These are phyloP conservation scores for Falco naumanni DNA, from an alignment of 2,797 vertebrate genomes.

Conservation along the genomic window DNA sequence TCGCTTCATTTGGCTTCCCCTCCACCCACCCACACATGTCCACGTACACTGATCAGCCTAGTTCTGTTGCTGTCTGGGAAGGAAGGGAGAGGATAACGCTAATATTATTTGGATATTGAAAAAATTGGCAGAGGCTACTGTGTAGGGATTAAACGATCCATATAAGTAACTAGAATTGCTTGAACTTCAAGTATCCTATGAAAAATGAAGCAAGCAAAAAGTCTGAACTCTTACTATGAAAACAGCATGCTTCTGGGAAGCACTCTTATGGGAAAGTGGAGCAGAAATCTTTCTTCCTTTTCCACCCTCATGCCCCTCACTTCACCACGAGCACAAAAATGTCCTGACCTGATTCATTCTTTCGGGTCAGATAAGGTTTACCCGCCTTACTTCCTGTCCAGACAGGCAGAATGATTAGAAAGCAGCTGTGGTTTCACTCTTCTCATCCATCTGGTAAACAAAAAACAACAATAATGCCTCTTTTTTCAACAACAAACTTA, in stretches of 20 bases:
- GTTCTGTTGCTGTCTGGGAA: slow-evolving; percentile 34
- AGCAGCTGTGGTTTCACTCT: slow-evolving; percentile 34
- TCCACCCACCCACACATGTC: neutral
- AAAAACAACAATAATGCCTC: neutral
- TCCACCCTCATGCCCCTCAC: neutral
- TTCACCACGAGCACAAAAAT: slow-evolving; percentile 38
- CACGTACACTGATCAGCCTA: neutral
- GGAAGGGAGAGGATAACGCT: neutral
- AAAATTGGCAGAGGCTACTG: slow-evolving; percentile 3
- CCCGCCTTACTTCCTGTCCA: slow-evolving; percentile 56
- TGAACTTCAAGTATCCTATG: neutral
- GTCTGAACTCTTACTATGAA: neutral
- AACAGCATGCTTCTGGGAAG: neutral
- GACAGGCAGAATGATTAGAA: slow-evolving; percentile 57
- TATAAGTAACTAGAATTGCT: slow-evolving; percentile 10
- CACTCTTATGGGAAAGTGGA: neutral
- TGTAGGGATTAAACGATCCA: neutral
- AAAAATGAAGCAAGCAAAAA: slow-evolving; percentile 15
- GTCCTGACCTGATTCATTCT: slow-evolving; percentile 44
- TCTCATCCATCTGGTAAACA: slow-evolving; percentile 11
- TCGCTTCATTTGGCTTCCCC: slow-evolving; percentile 43
- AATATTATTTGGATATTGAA: slow-evolving; percentile 32
- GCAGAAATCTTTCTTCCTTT: neutral
- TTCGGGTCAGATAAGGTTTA: slow-evolving; percentile 40
- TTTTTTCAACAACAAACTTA: neutral